Conservation (phyloP, 1,140 invertebrate species). For the Drosophila albomicans region DNA sequence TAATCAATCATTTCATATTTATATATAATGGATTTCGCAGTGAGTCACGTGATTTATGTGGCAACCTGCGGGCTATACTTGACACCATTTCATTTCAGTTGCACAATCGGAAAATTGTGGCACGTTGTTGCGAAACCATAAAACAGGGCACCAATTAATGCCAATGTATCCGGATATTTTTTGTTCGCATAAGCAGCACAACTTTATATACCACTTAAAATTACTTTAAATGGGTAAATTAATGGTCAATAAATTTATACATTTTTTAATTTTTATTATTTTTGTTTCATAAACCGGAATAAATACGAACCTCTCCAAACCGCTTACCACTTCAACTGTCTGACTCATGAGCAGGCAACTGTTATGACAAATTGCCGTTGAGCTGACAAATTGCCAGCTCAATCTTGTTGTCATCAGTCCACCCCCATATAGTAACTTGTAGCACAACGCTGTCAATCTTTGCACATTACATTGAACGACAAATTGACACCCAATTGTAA, state of each 20-base stretch:
- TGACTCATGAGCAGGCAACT: neutral
- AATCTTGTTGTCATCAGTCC: conserved; percentile 59
- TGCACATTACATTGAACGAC: conserved; percentile 35
- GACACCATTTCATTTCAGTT: conserved; percentile 16
- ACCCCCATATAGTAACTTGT: conserved; percentile 8
- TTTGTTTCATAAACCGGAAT: too few species aligned
- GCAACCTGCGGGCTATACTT: conserved; percentile 6
- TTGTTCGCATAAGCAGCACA: neutral
- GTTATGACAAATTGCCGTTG: conserved; percentile 57
- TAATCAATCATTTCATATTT: conserved; percentile 50
- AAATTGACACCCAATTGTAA: conserved; percentile 70
- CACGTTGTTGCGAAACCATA: conserved; percentile 10
- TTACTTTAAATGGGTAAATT: too few species aligned
- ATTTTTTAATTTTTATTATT: neutral
- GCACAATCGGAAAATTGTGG: conserved; percentile 16
- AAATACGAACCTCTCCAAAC: too few species aligned
- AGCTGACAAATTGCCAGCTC: conserved; percentile 62
- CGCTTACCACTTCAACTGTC: neutral
- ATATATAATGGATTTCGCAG: neutral
- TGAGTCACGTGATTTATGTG: conserved; percentile 36
- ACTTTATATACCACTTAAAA: neutral
- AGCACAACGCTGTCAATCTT: conserved; percentile 20
- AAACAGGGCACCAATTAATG: conserved; percentile 24
- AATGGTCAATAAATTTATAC: neutral
- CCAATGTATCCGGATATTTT: neutral